A percentile compares a stretch with the other conserved stretches of the same genome.
phyloP scores from a whole-genome alignment of 2,888 invertebrate genomes.

The Patella depressa region DNA sequence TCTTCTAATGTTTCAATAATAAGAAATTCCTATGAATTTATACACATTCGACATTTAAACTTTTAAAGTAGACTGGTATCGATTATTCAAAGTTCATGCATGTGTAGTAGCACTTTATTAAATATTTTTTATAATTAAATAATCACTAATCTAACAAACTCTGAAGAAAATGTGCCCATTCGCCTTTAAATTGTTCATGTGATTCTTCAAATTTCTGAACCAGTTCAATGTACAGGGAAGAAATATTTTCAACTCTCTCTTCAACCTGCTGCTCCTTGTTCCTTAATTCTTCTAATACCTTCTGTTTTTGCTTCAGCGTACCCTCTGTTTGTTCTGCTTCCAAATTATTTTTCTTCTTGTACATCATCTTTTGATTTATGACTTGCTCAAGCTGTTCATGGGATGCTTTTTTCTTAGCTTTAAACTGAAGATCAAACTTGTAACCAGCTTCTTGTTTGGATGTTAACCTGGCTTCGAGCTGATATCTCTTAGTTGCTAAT shows the following conservation, averaged over 20 bases:
- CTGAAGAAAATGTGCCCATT: too few species aligned
- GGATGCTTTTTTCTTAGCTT: conserved; percentile 46
- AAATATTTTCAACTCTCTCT: not conserved
- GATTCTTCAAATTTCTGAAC: not conserved
- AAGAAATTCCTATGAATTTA: too few species aligned
- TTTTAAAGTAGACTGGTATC: too few species aligned
- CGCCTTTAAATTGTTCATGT: too few species aligned
- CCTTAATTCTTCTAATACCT: conserved; percentile 14
- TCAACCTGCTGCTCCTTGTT: not conserved
- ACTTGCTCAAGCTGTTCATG: conserved; percentile 43
- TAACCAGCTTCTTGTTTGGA: conserved; percentile 50
- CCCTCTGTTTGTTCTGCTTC: not conserved
- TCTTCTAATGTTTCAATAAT: too few species aligned
- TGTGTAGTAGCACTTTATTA: too few species aligned
- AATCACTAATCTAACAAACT: too few species aligned
- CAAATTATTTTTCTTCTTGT: not conserved
- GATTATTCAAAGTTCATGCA: too few species aligned
- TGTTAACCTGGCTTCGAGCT: conserved; percentile 42
- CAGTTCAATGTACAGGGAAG: not conserved
- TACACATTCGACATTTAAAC: too few species aligned
- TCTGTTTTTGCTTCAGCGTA: not conserved
- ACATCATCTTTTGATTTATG: conserved; percentile 17
- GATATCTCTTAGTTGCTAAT: conserved; percentile 41
- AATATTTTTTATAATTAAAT: too few species aligned
- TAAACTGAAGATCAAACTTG: conserved; percentile 51